These are phyloP conservation scores for Pseudococcus viburni DNA, from an alignment of 2,888 invertebrate genomes.

Conservation along the genomic window DNA sequence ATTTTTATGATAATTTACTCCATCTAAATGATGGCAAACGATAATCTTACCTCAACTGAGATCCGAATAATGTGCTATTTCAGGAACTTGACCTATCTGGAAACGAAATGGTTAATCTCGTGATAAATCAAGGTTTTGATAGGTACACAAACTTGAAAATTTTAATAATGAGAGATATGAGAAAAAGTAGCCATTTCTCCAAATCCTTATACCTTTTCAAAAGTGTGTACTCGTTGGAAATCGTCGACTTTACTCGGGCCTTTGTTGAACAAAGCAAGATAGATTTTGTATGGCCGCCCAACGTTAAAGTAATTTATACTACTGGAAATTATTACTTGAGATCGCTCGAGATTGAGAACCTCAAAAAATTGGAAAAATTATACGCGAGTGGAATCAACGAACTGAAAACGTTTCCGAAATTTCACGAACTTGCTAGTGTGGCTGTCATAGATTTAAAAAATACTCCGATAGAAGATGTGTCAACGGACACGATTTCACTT, in stretches of 20 bases:
- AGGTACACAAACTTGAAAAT: not conserved
- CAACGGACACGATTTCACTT: not conserved
- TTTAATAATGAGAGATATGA: conserved; percentile 6
- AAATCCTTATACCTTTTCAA: not conserved
- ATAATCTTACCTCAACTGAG: no score
- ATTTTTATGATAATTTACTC: no score
- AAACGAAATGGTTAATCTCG: not conserved
- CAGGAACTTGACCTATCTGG: not conserved
- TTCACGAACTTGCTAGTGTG: not conserved
- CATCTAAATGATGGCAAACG: no score
- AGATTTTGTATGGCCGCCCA: not conserved
- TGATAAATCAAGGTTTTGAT: not conserved
- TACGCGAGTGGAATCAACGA: not conserved
- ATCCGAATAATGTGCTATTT: no score
- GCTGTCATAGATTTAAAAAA: not conserved
- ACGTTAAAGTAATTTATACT: not conserved
- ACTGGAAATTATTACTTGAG: not conserved
- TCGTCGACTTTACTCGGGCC: not conserved
- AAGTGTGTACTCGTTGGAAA: not conserved
- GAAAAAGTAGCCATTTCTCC: not conserved
- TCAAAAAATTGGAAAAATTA: not conserved
- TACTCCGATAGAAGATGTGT: not conserved
- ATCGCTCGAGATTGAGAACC: not conserved
- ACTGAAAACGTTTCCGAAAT: not conserved
- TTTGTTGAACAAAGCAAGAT: not conserved